Evolutionary conservation across 2,113 vertebrate species (phyloP).

Genomic region (Perca fluviatilis): DNA sequence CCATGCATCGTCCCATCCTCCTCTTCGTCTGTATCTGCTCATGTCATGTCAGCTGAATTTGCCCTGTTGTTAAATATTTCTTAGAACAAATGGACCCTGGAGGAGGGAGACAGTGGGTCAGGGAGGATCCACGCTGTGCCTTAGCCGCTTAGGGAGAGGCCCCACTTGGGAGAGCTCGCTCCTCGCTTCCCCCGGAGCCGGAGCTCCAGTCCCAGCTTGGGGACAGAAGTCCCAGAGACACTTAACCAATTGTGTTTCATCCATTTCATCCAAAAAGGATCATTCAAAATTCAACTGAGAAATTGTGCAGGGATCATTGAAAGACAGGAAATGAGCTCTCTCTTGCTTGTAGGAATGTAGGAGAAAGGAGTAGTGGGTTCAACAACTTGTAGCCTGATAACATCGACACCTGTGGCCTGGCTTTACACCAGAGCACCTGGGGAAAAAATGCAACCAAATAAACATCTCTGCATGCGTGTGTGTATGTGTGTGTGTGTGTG

Average conservation of each 20-base stretch:
- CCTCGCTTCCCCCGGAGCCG: slow-evolving; percentile 21
- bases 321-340: slow-evolving; percentile 54
- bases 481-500: slow-evolving; percentile 35
- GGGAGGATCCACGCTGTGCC: slow-evolving; percentile 53
- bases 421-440: slow-evolving; percentile 38
- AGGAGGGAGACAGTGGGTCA: slow-evolving; percentile 66
- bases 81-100: slow-evolving; percentile 88
- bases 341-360: slow-evolving; percentile 3
- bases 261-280: slow-evolving; percentile 80
- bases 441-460: slow-evolving; percentile 63
- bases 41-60: slow-evolving; percentile 85
- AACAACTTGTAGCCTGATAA: slow-evolving; percentile 65
- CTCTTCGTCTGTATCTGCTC: slow-evolving; percentile 68
- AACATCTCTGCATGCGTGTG: slow-evolving; percentile 66
- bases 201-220: slow-evolving; percentile 72
- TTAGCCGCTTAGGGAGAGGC: slow-evolving; percentile 62
- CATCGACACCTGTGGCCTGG: slow-evolving; percentile 64
- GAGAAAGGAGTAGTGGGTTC: slow-evolving; percentile 22
- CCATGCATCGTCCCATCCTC: slow-evolving; percentile 82
- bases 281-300: slow-evolving; percentile 84
- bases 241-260: slow-evolving; percentile 81
- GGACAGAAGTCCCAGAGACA: slow-evolving; percentile 80
- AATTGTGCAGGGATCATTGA: slow-evolving; percentile 35
- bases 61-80: slow-evolving; percentile 89
- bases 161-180: slow-evolving; percentile 71